Evolutionary conservation across 2,888 invertebrate genomes (phyloP), one percentile per base, ranked within the genome.

Genomic region (Thecophora atra): DNA sequence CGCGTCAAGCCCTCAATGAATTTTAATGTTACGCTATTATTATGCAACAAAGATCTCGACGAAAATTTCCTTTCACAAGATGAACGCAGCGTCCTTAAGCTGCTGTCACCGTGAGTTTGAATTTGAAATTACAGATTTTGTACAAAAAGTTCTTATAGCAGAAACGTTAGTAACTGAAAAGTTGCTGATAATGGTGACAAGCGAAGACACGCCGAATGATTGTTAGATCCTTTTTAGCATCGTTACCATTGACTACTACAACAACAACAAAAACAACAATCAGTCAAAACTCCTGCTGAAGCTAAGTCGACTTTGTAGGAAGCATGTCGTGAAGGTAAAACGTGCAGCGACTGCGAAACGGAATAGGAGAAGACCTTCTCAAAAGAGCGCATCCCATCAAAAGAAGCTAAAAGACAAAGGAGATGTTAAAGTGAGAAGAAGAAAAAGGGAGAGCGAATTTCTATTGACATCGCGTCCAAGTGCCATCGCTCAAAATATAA

Each of bases 341-440:
- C 63, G 63, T 63, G 63, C 63, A 21, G n/a, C 63, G 63, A 63
- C 19, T 63, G 63, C 42, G 19, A 30, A 58, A 19, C 24, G 26
- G 17, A 26, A 13, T 5, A 58, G 26, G 26, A 24, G 26, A 15
- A n/a, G n/a, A n/a, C n/a, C n/a, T n/a, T 26, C 58, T 24, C 21
- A 17, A 26, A 58, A 17, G 26, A 4, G 26, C 21, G 15, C 13
- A 24, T 26, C 26, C 42, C 37, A 63, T 11, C n/a, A n/a, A n/a
- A n/a, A n/a, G n/a, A n/a, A n/a, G n/a, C n/a, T n/a, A 21, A 11
- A 19, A 13, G 19, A 2, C 19, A 30, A 6, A 28, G 28, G 17
- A 37, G 11, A 37, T 19, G 7, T 8, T 15, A 30, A 30, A 2
- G 42, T 8, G 19, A 42, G 30, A 63, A 63, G 3, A 19, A 44